Conservation (phyloP, 2,113 vertebrate species). For the Podarcis cretensis region DNA sequence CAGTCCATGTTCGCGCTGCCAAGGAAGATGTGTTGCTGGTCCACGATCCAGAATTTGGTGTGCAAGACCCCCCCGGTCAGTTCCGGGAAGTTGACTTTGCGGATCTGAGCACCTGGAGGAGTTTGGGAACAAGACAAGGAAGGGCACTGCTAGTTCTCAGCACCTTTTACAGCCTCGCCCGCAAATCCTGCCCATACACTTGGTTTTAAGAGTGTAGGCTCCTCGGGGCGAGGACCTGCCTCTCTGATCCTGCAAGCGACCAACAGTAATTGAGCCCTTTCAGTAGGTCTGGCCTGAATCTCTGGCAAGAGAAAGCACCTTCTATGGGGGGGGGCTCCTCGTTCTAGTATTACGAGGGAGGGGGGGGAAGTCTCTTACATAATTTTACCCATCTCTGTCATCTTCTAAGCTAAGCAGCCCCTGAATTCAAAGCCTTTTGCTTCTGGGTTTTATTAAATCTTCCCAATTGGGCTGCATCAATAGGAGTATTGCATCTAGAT, state of each 20-base stretch:
- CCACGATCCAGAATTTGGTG: slow-evolving; percentile 95
- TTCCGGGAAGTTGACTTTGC: slow-evolving; percentile 81
- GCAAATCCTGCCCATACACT: not conserved
- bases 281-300: not conserved
- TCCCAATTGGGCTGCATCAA: no score
- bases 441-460: no score
- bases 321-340: not conserved
- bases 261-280: not conserved
- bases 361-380: not conserved
- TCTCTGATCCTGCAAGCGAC: not conserved
- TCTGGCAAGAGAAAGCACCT: not conserved
- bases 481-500: no score
- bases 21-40: slow-evolving; percentile 88
- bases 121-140: not conserved
- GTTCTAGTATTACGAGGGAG: not conserved
- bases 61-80: slow-evolving; percentile 90
- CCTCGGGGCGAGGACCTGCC: not conserved
- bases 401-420: no score
- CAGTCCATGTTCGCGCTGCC: slow-evolving; percentile 99
- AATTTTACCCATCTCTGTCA: not conserved
- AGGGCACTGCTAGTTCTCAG: not conserved
- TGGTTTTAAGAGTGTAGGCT: not conserved
- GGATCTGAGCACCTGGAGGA: slow-evolving; percentile 81
- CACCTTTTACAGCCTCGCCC: no score
- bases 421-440: no score